Conservation (phyloP, 2,113 vertebrate genomes). For the Trichechus manatus region DNA sequence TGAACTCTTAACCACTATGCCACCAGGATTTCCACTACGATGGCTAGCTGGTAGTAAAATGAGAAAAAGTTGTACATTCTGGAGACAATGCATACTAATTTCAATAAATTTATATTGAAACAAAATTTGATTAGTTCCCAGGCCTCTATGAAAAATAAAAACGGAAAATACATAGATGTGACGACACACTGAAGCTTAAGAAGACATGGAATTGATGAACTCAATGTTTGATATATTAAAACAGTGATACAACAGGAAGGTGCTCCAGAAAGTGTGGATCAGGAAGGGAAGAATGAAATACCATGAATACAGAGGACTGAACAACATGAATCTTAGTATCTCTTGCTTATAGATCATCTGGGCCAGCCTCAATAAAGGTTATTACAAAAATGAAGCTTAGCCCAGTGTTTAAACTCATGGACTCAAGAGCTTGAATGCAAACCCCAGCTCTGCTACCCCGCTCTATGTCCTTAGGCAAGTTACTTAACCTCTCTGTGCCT, state of each 20-base stretch:
- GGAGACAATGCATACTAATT: slow-evolving; percentile 49
- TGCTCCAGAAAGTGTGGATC: background rate
- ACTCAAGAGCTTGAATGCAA: background rate
- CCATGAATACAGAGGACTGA: rapidly evolving
- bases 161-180: background rate
- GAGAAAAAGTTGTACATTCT: background rate
- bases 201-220: background rate
- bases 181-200: background rate
- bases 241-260: too few relatives aligned
- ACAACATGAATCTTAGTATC: background rate
- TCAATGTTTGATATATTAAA: background rate
- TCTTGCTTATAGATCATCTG: background rate
- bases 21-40: too few relatives aligned
- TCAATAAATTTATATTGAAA: slow-evolving; percentile 33
- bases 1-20: too few relatives aligned
- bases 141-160: slow-evolving; percentile 57
- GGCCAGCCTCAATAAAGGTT: background rate
- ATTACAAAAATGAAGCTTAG: background rate
- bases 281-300: background rate
- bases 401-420: background rate
- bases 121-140: slow-evolving; percentile 37
- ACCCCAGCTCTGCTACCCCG: background rate
- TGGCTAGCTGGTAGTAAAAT: background rate
- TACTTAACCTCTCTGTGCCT: background rate
- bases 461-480: background rate